Evolutionary conservation across 2,797 vertebrate species (phyloP).

Genomic region (Acipenser ruthenus): DNA sequence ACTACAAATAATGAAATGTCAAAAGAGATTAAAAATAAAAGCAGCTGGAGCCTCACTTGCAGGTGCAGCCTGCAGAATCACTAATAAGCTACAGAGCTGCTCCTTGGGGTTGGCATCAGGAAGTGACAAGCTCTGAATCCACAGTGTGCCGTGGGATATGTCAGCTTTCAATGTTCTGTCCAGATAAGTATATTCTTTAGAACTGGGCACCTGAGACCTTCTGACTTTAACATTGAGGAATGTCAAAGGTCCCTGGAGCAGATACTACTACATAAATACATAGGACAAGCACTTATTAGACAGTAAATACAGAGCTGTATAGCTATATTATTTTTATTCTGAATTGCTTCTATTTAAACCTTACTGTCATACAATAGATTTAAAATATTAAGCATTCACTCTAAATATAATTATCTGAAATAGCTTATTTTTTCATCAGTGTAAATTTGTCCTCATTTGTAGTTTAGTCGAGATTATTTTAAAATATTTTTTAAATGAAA

Average conservation of each 20-base stretch:
- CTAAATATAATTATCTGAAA: no score
- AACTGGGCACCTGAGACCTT: conserved; percentile 44
- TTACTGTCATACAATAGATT: no score
- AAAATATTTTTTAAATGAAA: conserved; percentile 38
- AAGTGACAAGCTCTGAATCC: conserved; percentile 35
- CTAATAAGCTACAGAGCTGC: conserved; percentile 27
- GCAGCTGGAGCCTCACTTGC: background rate
- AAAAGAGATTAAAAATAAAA: no score
- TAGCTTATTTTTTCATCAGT: no score
- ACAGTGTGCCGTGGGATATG: conserved; percentile 14
- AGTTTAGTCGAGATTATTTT: no score
- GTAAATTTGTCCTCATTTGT: no score
- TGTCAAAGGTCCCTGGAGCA: conserved; percentile 37
- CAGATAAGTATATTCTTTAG: conserved; percentile 48
- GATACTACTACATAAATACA: conserved; percentile 9
- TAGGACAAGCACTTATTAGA: background rate
- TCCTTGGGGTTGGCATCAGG: conserved; percentile 44
- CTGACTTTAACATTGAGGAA: conserved; percentile 20
- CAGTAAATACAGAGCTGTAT: background rate
- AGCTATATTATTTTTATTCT: no score
- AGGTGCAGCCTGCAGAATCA: background rate
- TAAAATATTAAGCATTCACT: no score
- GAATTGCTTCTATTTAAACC: no score
- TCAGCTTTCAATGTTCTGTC: conserved; percentile 31
- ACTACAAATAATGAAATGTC: no score